A percentile compares a stretch with the other conserved stretches of the same genome.
These are phyloP conservation scores for Tetragonisca angustula DNA, from an alignment of 2,888 invertebrate genomes.

Conservation along the genomic window DNA sequence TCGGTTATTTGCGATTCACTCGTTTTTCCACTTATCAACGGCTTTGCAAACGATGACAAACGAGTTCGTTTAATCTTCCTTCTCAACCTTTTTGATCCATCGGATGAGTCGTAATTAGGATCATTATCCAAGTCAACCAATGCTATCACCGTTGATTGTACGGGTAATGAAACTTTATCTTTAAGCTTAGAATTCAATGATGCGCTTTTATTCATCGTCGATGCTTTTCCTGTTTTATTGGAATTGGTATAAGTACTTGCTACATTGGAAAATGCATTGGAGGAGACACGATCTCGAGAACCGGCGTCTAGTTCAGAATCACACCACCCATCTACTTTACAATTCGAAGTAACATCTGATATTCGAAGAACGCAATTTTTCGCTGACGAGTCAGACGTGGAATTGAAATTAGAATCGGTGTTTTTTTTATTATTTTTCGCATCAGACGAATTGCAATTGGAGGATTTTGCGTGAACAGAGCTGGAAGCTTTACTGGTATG, in stretches of 20 bases:
- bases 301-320: slow-evolving; percentile 26
- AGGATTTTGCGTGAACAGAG: slow-evolving; percentile 44
- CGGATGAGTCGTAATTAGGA: slow-evolving; percentile 65
- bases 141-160: slow-evolving; percentile 58
- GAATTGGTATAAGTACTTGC: slow-evolving; percentile 59
- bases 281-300: slow-evolving; percentile 24
- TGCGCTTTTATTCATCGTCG: slow-evolving; percentile 25
- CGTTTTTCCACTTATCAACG: slow-evolving; percentile 48
- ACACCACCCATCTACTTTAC: slow-evolving; percentile 53
- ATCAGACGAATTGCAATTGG: slow-evolving; percentile 37
- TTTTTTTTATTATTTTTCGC: slow-evolving; percentile 47
- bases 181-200: slow-evolving; percentile 47
- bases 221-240: slow-evolving; percentile 40
- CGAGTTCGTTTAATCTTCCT: slow-evolving; percentile 64
- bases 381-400: slow-evolving; percentile 14
- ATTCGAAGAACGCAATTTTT: slow-evolving; percentile 52
- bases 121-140: slow-evolving; percentile 75
- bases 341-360: slow-evolving; percentile 42
- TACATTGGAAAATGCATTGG: slow-evolving; percentile 44
- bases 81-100: slow-evolving; percentile 46
- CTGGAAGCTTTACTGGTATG: slow-evolving; percentile 41
- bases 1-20: slow-evolving; percentile 64
- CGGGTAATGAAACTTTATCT: slow-evolving; percentile 42
- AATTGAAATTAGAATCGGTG: slow-evolving; percentile 32
- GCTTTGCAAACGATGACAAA: slow-evolving; percentile 57